Conservation (phyloP, 2,797 vertebrate species). For the Leuciscus waleckii region DNA sequence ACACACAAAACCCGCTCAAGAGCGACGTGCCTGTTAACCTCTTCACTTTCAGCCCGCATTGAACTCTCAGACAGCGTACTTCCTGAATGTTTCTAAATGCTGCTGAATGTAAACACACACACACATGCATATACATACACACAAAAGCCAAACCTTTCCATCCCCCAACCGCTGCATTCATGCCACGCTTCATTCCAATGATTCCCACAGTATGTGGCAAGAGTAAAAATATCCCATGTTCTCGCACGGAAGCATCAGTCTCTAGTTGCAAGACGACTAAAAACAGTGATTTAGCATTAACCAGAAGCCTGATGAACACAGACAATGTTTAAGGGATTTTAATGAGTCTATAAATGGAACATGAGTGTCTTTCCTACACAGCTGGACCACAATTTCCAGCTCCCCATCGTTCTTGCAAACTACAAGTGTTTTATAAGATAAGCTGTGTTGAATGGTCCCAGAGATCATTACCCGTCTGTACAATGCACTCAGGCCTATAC, state of each 20-base stretch:
- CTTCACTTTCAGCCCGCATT: slow-evolving; percentile 13
- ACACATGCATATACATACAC: background rate
- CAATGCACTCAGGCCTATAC: slow-evolving; percentile 70
- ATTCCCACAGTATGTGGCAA: slow-evolving; percentile 48
- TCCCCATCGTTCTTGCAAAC: background rate
- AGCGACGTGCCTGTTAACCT: background rate
- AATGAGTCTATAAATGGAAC: background rate
- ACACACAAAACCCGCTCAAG: slow-evolving; percentile 11
- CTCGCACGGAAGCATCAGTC: slow-evolving; percentile 67
- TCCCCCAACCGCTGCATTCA: slow-evolving; percentile 36
- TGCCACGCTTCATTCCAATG: slow-evolving; percentile 37
- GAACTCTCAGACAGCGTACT: slow-evolving; percentile 12
- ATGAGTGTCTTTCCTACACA: background rate
- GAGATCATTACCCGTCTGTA: slow-evolving; percentile 68
- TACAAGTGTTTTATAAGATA: slow-evolving; percentile 12
- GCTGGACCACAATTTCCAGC: background rate
- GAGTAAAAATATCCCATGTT: slow-evolving; percentile 71
- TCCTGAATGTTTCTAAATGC: slow-evolving; percentile 38
- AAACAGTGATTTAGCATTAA: slow-evolving; percentile 58
- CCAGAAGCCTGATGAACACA: slow-evolving; percentile 1
- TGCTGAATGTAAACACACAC: slow-evolving; percentile 42
- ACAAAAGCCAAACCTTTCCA: slow-evolving; percentile 25
- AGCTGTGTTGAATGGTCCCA: slow-evolving; percentile 45
- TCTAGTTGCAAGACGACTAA: slow-evolving; percentile 46
- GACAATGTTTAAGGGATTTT: background rate